Evolutionary conservation across 1,140 invertebrate genomes (phyloP).

Genomic region (Drosophila athabasca): DNA sequence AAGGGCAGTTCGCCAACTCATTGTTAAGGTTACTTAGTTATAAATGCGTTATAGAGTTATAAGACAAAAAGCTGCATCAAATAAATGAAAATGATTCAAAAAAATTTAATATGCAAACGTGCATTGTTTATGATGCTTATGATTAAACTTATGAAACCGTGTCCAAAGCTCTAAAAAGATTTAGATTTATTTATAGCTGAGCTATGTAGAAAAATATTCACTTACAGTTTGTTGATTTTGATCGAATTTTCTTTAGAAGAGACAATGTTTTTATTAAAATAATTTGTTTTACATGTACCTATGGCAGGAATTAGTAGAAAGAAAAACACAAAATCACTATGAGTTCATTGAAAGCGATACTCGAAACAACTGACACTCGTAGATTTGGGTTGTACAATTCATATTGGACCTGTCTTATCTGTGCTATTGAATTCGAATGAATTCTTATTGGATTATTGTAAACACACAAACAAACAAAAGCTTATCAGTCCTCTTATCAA

Average conservation of each 20-base stretch:
- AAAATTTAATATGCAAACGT: no score
- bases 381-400: slow-evolving; percentile 21
- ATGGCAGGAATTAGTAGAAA: slow-evolving; percentile 9
- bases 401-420: slow-evolving; percentile 34
- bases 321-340: slow-evolving; percentile 3
- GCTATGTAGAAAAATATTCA: no score
- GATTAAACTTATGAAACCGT: neutral
- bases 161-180: neutral
- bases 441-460: neutral
- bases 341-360: slow-evolving; percentile 27
- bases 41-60: no score
- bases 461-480: no score
- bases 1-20: no score
- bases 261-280: neutral
- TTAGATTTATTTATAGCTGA: no score
- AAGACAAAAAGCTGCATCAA: no score
- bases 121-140: neutral
- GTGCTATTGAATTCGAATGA: slow-evolving; percentile 24
- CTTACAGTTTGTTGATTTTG: neutral
- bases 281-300: neutral
- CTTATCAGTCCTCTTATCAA: no score
- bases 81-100: no score
- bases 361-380: slow-evolving; percentile 20
- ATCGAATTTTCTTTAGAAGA: slow-evolving; percentile 1
- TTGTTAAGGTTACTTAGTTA: no score